phyloP scores from a whole-genome alignment of 1,140 invertebrate genomes.

The Littorina saxatilis region DNA sequence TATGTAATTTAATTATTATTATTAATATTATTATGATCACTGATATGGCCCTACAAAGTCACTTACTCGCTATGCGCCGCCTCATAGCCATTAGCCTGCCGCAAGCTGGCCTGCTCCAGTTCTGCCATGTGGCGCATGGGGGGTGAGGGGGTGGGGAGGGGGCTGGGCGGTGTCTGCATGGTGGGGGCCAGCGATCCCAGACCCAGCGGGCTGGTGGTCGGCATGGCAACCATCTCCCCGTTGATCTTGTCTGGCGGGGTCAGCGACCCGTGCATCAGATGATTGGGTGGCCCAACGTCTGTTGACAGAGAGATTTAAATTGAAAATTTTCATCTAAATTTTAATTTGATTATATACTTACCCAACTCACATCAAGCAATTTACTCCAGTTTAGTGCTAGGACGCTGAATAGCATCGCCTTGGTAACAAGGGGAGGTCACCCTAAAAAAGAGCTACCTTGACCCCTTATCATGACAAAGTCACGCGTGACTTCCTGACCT shows the following conservation, averaged over 20 bases:
- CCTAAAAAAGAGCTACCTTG: too few species aligned
- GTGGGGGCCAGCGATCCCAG: constrained; percentile 78
- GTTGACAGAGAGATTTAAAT: constrained; percentile 52
- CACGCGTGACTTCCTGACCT: too few species aligned
- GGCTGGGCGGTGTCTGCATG: constrained; percentile 87
- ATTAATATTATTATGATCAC: too few species aligned
- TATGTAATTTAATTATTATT: too few species aligned
- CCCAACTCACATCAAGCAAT: too few species aligned
- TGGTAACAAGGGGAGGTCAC: too few species aligned
- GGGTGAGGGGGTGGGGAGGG: constrained; percentile 79
- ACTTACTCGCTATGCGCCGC: constrained; percentile 28
- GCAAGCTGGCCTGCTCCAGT: constrained; percentile 2
- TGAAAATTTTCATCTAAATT: too few species aligned
- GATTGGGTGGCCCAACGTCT: constrained; percentile 50
- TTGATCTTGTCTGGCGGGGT: constrained; percentile 78
- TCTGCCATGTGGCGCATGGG: constrained; percentile 61
- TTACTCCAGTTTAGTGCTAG: too few species aligned
- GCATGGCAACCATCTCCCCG: constrained; percentile 73
- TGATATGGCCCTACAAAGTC: too few species aligned
- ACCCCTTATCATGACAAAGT: too few species aligned
- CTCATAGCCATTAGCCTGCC: constrained; percentile 16
- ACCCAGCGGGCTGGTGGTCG: constrained; percentile 65
- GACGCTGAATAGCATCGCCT: too few species aligned
- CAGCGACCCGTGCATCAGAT: constrained; percentile 66
- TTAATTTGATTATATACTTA: too few species aligned